A percentile compares a stretch with the other conserved stretches of the same genome.
phyloP scores from a whole-genome alignment of 2,888 invertebrate species.

The Argynnis bischoffii region DNA sequence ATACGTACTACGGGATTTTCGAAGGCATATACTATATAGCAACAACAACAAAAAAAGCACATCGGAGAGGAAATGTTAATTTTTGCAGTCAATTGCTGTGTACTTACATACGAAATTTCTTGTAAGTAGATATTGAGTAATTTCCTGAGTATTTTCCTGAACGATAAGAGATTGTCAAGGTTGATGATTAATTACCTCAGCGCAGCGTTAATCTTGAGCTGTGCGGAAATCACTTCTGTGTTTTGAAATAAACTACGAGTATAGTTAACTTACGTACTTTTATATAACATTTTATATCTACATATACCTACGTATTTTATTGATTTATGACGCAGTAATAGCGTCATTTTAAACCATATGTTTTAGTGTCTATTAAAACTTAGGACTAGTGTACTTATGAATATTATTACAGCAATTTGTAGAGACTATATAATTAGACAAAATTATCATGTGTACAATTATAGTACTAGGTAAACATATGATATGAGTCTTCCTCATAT shows the following conservation, averaged over 20 bases:
- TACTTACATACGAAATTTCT: constrained; percentile 31
- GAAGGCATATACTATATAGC: not conserved
- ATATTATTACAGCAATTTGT: too few species aligned
- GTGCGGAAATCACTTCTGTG: constrained; percentile 47
- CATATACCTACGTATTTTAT: too few species aligned
- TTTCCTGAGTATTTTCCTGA: constrained; percentile 51
- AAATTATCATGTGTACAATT: too few species aligned
- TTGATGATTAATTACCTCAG: constrained; percentile 48
- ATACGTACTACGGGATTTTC: not conserved
- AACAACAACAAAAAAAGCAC: constrained; percentile 20
- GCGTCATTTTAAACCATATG: too few species aligned
- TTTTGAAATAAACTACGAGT: constrained; percentile 39
- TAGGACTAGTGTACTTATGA: too few species aligned
- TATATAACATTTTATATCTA: too few species aligned
- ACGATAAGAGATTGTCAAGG: constrained; percentile 54
- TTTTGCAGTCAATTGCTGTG: constrained; percentile 26
- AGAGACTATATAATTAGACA: too few species aligned
- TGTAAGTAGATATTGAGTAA: constrained; percentile 43
- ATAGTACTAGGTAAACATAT: too few species aligned
- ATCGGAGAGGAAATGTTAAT: constrained; percentile 23
- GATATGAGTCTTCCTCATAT: too few species aligned
- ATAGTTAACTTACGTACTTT: too few species aligned
- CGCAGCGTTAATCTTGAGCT: constrained; percentile 45
- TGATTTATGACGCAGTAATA: too few species aligned
- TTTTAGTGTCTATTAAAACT: too few species aligned